Evolutionary conservation across 2,888 invertebrate species (phyloP), one percentile per base, ranked within the genome.

Genomic region (Cynaeus angustus): DNA sequence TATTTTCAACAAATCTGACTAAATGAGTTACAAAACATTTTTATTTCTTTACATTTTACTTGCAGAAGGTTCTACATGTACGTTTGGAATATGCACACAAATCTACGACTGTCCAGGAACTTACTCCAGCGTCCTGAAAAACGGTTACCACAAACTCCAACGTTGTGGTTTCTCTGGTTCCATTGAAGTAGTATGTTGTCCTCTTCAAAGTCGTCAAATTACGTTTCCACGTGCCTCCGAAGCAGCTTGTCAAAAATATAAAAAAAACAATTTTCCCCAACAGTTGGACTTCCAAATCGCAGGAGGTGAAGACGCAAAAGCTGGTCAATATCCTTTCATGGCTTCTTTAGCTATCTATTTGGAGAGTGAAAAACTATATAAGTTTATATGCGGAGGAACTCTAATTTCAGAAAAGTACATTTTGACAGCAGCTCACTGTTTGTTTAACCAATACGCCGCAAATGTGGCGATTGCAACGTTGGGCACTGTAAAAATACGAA

Each of bases 371-470:
- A 33, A 41, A 4, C n/a, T 21, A 2, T 56, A 56, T 28, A 38
- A 10, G 3, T 56, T 56, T 21, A 6, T 4, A 10, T 56, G 56
- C 12, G 56, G 56, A 16, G 56, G 41, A n/a, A 41, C n/a, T 8
- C 21, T 56, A 8, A 56, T 56, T 9, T 56, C 56, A 2, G 43
- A 56, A 8, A 9, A 10, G 9, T 56, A 41, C 12, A n/a, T 56
- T 6, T 0, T 56, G 10, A 56, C 56, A 10, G 41, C 56, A 1
- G 56, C 56, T 13, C 56, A 56, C 13, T 56, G 56, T 10, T 12
- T 33, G 7, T 8, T 2, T 1, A 37, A 30, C 26, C n/a, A 41
- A 8, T n/a, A n/a, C n/a, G 38, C 10, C 3, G 16, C 2, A 21
- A 8, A 38, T 1, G 3, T 28, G 3, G 14, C 13, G 14, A 37